These are phyloP conservation scores for Phyllotreta striolata DNA, from an alignment of 2,888 invertebrate genomes.

Conservation along the genomic window DNA sequence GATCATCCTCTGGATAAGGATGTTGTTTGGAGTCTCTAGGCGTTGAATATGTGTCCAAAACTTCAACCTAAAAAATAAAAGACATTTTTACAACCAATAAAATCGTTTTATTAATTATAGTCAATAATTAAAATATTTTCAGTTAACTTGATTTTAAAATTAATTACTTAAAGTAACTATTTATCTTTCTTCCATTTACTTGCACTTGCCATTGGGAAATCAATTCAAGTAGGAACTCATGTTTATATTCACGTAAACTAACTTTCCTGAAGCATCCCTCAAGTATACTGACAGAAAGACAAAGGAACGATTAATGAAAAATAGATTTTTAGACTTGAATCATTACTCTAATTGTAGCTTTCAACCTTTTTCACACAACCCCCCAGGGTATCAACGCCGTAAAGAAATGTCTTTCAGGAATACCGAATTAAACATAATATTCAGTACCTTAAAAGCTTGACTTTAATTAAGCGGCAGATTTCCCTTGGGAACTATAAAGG, in stretches of 20 bases:
- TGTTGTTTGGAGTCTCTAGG: constrained; percentile 69
- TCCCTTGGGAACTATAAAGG: constrained; percentile 39
- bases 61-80: constrained; percentile 68
- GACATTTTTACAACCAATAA: not conserved
- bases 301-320: constrained; percentile 30
- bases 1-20: constrained; percentile 59
- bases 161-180: too few relatives aligned
- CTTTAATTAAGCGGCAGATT: constrained; percentile 41
- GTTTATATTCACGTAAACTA: constrained; percentile 19
- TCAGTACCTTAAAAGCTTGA: constrained; percentile 38
- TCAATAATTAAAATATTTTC: too few relatives aligned
- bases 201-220: not conserved
- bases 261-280: constrained; percentile 4
- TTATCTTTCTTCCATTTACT: too few relatives aligned
- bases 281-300: constrained; percentile 11
- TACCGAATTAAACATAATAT: constrained; percentile 43
- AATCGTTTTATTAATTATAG: not conserved
- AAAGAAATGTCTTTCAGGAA: constrained; percentile 35
- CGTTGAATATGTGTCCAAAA: constrained; percentile 78
- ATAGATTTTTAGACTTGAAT: constrained; percentile 24
- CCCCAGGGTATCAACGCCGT: constrained; percentile 19
- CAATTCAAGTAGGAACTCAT: not conserved
- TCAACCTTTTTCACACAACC: constrained; percentile 30
- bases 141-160: too few relatives aligned
- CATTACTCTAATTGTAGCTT: constrained; percentile 30